Percentiles rank a stretch among this genome's conserved stretches.
These are phyloP conservation scores for Hyla sarda DNA, from an alignment of 2,113 vertebrate species.

Conservation along the genomic window DNA sequence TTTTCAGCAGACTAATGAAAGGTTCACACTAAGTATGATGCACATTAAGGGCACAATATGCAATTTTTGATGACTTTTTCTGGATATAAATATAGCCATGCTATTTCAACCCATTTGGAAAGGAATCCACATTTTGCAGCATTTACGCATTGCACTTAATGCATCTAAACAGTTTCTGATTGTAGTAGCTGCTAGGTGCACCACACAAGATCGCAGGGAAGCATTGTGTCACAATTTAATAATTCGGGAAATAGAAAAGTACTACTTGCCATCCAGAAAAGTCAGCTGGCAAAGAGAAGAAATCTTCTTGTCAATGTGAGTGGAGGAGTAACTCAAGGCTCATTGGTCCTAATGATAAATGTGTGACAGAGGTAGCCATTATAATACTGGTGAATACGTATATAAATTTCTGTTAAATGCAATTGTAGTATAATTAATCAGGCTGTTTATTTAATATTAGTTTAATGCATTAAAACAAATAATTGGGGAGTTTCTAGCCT, in stretches of 20 bases:
- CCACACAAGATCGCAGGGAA: background rate
- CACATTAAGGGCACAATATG: slow-evolving; percentile 65
- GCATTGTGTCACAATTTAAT: background rate
- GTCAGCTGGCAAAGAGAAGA: background rate
- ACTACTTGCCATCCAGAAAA: background rate
- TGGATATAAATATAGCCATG: slow-evolving; percentile 52
- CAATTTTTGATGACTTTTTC: slow-evolving; percentile 65
- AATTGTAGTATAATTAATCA: no score
- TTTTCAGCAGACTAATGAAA: slow-evolving; percentile 73
- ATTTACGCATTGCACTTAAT: slow-evolving; percentile 50
- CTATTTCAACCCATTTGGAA: slow-evolving; percentile 50
- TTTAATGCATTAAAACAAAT: no score
- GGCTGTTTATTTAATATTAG: no score
- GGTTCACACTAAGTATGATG: slow-evolving; percentile 69
- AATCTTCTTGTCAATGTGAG: background rate
- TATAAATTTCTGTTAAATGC: no score
- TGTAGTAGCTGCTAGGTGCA: slow-evolving; percentile 39
- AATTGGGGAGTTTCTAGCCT: no score
- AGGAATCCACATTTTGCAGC: slow-evolving; percentile 46
- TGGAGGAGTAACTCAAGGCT: no score
- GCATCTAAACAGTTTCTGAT: slow-evolving; percentile 42
- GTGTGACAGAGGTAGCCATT: background rate
- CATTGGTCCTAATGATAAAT: no score
- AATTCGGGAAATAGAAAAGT: background rate
- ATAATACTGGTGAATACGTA: no score